phyloP scores from a whole-genome alignment of 2,113 vertebrate species.

The Deroptyus accipitrinus region DNA sequence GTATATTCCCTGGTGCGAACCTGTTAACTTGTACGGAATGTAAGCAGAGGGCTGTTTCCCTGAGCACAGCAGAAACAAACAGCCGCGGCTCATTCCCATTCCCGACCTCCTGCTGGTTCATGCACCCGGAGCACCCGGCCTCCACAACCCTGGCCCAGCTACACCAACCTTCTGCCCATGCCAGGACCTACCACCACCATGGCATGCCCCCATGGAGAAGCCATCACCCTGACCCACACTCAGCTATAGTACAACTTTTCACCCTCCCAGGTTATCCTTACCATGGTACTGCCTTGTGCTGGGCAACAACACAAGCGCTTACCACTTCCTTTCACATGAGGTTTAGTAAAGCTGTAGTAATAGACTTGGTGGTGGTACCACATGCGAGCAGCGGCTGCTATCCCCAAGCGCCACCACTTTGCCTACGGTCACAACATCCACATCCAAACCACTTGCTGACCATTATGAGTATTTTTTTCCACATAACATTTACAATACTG shows the following conservation, averaged over 20 bases:
- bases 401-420: not conserved
- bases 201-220: accelerated
- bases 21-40: not conserved
- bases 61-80: slow-evolving; percentile 2
- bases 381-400: accelerated
- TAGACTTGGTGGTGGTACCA: not conserved
- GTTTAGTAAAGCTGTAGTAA: not conserved
- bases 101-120: accelerated
- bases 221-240: accelerated
- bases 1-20: not conserved
- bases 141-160: not conserved
- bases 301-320: accelerated
- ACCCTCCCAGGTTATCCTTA: not conserved
- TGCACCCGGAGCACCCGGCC: accelerated
- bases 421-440: accelerated
- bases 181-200: too few species aligned
- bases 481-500: not conserved
- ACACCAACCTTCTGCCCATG: accelerated
- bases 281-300: not conserved
- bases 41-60: slow-evolving; percentile 8
- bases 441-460: accelerated
- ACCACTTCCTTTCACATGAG: not conserved
- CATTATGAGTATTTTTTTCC: not conserved
- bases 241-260: not conserved
- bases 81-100: accelerated